Evolutionary conservation across 2,888 invertebrate species (phyloP).

Genomic region (Neocrepidodera transversa): DNA sequence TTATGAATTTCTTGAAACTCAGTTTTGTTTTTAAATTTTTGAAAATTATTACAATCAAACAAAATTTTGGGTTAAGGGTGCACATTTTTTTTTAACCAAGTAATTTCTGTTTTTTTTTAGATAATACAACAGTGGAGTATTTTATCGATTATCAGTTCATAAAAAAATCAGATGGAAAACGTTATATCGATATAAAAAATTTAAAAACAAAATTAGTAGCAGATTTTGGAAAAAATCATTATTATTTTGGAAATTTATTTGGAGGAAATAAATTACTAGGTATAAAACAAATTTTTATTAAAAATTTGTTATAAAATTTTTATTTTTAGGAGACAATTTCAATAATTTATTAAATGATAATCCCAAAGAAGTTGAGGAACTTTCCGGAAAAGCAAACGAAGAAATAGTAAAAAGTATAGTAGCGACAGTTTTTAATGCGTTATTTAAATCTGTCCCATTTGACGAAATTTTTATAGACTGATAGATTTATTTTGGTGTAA

Average conservation of each 20-base stretch:
- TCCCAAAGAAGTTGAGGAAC: slow-evolving; percentile 55
- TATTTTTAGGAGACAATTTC: slow-evolving; percentile 55
- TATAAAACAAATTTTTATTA: too few species aligned
- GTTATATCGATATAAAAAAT: slow-evolving; percentile 43
- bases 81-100: too few species aligned
- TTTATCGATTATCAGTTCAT: slow-evolving; percentile 45
- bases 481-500: too few species aligned
- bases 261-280: slow-evolving; percentile 45
- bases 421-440: slow-evolving; percentile 24
- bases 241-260: slow-evolving; percentile 47
- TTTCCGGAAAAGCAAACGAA: slow-evolving; percentile 43
- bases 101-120: slow-evolving; percentile 42
- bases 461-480: slow-evolving; percentile 34
- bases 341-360: slow-evolving; percentile 59
- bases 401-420: slow-evolving; percentile 37
- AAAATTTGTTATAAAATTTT: too few species aligned
- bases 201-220: slow-evolving; percentile 39
- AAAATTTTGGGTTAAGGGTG: too few species aligned
- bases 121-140: slow-evolving; percentile 45
- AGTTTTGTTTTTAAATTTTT: too few species aligned
- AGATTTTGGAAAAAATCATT: slow-evolving; percentile 41
- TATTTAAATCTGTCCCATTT: slow-evolving; percentile 30
- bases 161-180: slow-evolving; percentile 40
- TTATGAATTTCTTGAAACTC: too few species aligned
- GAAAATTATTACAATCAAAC: too few species aligned